Evolutionary conservation across 2,888 invertebrate species (phyloP).

Genomic region (Papilio gigon): DNA sequence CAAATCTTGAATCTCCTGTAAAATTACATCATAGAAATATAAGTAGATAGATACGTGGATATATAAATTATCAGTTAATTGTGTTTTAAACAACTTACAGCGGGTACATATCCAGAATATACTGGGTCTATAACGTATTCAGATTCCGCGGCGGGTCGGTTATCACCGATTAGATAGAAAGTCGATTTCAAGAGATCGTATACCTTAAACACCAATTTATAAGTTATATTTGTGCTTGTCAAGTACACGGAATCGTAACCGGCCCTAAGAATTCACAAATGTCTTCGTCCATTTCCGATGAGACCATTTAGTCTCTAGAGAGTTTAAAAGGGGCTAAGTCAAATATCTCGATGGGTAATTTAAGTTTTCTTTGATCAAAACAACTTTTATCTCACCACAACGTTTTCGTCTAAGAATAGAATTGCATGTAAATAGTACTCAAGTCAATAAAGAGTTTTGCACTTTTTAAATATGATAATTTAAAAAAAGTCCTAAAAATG

Average conservation of each 20-base stretch:
- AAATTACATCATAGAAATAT: constrained; percentile 29
- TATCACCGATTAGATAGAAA: constrained; percentile 44
- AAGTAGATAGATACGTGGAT: not conserved
- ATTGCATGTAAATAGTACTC: too few species aligned
- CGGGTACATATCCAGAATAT: constrained; percentile 42
- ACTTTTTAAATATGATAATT: too few species aligned
- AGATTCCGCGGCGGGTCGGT: not conserved
- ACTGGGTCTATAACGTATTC: constrained; percentile 24
- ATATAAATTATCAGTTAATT: too few species aligned
- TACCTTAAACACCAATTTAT: constrained; percentile 48
- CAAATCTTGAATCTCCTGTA: constrained; percentile 52
- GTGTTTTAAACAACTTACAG: constrained; percentile 38
- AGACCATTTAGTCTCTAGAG: not conserved
- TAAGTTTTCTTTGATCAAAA: not conserved
- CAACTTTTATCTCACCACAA: not conserved
- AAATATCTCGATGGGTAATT: not conserved
- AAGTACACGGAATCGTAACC: too few species aligned
- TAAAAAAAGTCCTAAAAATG: too few species aligned
- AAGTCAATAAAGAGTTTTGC: too few species aligned
- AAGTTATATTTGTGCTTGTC: not conserved
- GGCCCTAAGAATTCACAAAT: not conserved
- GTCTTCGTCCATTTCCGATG: not conserved
- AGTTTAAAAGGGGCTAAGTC: not conserved
- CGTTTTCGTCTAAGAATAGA: too few species aligned
- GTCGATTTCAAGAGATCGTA: constrained; percentile 58